Percentiles rank a stretch among this genome's conserved stretches.
phyloP scores from a whole-genome alignment of 2,797 vertebrate genomes.

The Myotis planiceps region DNA sequence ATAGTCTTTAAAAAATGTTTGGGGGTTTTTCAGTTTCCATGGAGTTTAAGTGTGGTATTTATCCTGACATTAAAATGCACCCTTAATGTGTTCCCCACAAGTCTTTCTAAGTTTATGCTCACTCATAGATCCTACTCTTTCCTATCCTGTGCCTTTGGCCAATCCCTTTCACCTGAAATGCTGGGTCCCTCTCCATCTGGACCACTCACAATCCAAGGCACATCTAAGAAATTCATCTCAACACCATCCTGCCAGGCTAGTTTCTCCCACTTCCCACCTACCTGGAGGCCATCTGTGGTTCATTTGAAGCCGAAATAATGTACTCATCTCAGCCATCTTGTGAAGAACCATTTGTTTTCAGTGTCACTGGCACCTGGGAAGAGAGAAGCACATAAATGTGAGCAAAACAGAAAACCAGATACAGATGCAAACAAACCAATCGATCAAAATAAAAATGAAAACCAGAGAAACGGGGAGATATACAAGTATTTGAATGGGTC shows the following conservation, averaged over 20 bases:
- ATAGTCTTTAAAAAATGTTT: background rate
- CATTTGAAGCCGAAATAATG: fast-evolving
- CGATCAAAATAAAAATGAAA: background rate
- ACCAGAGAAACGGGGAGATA: background rate
- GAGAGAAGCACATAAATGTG: background rate
- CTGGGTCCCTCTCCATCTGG: background rate
- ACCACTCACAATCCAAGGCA: background rate
- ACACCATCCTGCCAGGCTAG: background rate
- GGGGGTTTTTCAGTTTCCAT: background rate
- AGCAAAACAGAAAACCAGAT: background rate
- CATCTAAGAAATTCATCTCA: background rate
- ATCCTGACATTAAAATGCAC: background rate
- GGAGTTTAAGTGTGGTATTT: background rate
- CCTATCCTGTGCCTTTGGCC: background rate
- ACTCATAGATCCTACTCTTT: background rate
- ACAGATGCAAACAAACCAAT: background rate
- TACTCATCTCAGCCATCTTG: no score
- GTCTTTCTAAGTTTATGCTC: background rate
- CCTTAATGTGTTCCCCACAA: background rate
- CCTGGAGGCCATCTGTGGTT: background rate
- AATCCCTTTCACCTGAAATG: background rate
- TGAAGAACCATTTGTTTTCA: background rate
- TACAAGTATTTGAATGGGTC: background rate
- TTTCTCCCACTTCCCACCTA: background rate
- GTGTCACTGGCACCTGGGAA: background rate